Evolutionary conservation across 2,797 vertebrate species (phyloP).

Genomic region (Carapus acus): DNA sequence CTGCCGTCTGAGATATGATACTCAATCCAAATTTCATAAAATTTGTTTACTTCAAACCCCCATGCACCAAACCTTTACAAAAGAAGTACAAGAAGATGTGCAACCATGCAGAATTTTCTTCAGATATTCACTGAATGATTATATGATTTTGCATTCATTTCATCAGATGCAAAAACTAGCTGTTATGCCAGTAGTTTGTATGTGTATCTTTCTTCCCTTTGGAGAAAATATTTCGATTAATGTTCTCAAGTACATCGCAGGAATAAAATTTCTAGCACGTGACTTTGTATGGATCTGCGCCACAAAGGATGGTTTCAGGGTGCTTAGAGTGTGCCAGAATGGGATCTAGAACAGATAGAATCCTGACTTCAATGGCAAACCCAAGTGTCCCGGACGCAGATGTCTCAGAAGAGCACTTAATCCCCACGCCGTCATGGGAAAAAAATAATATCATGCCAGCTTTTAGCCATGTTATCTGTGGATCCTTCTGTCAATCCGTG

Average conservation of each 20-base stretch:
- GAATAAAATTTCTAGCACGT: conserved; percentile 51
- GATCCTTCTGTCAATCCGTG: too few relatives aligned
- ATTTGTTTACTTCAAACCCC: too few relatives aligned
- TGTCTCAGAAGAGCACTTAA: conserved; percentile 38
- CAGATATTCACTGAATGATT: too few relatives aligned
- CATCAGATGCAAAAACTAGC: conserved; percentile 12
- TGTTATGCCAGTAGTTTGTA: conserved; percentile 34
- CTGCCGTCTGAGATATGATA: too few relatives aligned
- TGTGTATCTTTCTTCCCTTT: conserved; percentile 35
- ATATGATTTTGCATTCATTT: too few relatives aligned
- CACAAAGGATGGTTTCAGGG: conserved; percentile 50
- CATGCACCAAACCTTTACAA: too few relatives aligned
- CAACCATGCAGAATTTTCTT: too few relatives aligned
- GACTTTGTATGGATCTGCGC: conserved; percentile 50
- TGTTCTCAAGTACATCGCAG: conserved; percentile 41
- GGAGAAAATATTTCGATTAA: conserved; percentile 39
- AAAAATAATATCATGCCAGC: too few relatives aligned
- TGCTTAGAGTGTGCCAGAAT: conserved; percentile 21
- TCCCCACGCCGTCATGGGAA: conserved; percentile 4
- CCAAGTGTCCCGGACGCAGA: conserved; percentile 25
- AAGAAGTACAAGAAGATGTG: too few relatives aligned
- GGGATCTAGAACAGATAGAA: conserved; percentile 34
- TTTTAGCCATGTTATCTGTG: too few relatives aligned
- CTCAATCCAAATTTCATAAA: too few relatives aligned
- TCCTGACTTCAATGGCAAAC: conserved; percentile 39